Base-by-base conservation (phyloP, 2,888 invertebrate species). In the Megamerina dolium region DNA sequence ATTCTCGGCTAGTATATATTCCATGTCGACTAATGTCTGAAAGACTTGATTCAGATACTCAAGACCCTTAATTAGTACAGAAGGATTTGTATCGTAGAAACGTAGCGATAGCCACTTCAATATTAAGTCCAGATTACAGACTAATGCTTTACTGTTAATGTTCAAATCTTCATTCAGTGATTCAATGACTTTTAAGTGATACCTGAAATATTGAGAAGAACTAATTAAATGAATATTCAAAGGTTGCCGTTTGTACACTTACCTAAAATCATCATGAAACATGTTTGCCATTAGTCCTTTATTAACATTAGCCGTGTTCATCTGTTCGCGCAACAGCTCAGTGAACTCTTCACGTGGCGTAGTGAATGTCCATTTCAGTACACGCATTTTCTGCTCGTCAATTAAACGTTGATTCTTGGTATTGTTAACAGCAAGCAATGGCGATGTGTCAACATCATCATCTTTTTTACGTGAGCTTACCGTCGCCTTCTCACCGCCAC, bases 31-130 rank as follows among this genome's bases (percentile, higher is more conserved):
- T 21, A 95, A 76, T 64, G 83, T 77, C 50, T 80, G 80, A 71
- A 97, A 94, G 45, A 94, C 86, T 14, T 79, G 72, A 49, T 85
- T 82, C 10, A 96, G 74, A 71, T 93, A 96, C 66, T 96, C 96
- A 56, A 97, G 74, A n/a, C 89, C 92, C 74, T 92, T 94, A 57
- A 96, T 78, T 47, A 97, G 78, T 27, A 97, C 96, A 13, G 94
- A 93, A 9, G 97, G 96, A 75, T 99, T 99, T 18, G 97, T 99
- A 74, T 99, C 97, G 63, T 95, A 97, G 75, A 99, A 99, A 47
- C 97, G 77, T 35, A 99, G 74, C 0, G 96, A 95, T 56, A 95
- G 70, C 97, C 97, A 99, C 68, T 95, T 95, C 34, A 99, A 78
- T 42, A 99, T 85, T 49, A 99, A 75, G 75, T 99, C 99, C 49